Percentiles rank a stretch among this genome's conserved stretches.
phyloP scores from a whole-genome alignment of 1,140 invertebrate genomes.

The Orchesella cincta region DNA sequence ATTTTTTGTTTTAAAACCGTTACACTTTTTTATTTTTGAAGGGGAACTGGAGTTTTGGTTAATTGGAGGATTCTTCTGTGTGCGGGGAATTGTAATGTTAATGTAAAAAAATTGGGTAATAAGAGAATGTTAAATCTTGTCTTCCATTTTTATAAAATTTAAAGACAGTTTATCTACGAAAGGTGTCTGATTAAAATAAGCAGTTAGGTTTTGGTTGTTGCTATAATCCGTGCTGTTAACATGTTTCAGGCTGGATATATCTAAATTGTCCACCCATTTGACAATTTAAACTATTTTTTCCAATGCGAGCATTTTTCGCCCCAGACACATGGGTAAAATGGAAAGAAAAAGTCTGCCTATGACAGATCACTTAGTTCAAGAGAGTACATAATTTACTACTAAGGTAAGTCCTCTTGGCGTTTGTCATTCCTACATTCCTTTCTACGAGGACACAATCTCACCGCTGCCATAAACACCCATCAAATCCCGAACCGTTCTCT shows the following conservation, averaged over 20 bases:
- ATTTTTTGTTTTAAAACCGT: too few species aligned
- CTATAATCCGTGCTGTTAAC: too few species aligned
- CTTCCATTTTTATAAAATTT: too few species aligned
- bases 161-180: too few species aligned
- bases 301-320: too few species aligned
- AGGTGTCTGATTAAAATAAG: neutral
- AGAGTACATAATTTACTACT: neutral
- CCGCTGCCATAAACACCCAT: neutral
- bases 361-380: neutral
- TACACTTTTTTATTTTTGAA: too few species aligned
- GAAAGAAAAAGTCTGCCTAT: neutral
- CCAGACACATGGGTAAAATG: neutral
- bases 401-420: neutral
- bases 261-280: neutral
- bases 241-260: neutral
- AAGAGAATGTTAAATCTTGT: too few species aligned
- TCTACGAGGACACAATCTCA: neutral
- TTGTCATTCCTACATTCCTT: neutral
- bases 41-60: too few species aligned
- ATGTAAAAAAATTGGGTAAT: neutral
- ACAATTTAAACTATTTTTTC: neutral
- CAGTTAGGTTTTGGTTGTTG: too few species aligned
- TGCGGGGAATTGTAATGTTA: too few species aligned
- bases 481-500: neutral
- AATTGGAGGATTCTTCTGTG: too few species aligned